Percentiles rank a stretch among this genome's conserved stretches.
These are phyloP conservation scores for Ligdia adustata DNA, from an alignment of 2,888 invertebrate species.

Conservation along the genomic window DNA sequence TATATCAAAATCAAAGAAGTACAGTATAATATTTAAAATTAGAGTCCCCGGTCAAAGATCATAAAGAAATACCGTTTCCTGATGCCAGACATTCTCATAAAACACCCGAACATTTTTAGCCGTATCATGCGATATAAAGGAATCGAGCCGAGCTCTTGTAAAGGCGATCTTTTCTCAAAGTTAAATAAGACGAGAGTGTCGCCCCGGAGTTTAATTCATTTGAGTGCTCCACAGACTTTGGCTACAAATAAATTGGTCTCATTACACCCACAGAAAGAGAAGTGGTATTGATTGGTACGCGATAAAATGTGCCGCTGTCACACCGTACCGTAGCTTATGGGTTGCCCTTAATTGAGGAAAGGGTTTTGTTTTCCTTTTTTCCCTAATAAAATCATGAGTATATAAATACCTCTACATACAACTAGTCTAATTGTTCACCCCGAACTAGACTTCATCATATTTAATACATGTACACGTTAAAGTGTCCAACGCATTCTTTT, in stretches of 20 bases:
- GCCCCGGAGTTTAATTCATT: constrained; percentile 57
- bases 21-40: too few relatives aligned
- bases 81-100: too few relatives aligned
- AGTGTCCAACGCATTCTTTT: too few relatives aligned
- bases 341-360: constrained; percentile 3
- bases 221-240: constrained; percentile 50
- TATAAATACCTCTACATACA: too few relatives aligned
- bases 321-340: constrained; percentile 33
- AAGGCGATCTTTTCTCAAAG: constrained; percentile 27
- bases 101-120: neutral
- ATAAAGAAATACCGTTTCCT: too few relatives aligned
- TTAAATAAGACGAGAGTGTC: constrained; percentile 30
- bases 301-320: constrained; percentile 40
- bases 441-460: too few relatives aligned
- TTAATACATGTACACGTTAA: too few relatives aligned
- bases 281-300: constrained; percentile 46
- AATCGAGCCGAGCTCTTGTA: constrained; percentile 15
- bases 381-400: too few relatives aligned
- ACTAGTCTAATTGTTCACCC: too few relatives aligned
- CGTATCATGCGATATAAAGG: constrained; percentile 7
- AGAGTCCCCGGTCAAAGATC: too few relatives aligned
- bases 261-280: constrained; percentile 57
- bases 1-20: too few relatives aligned
- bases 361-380: constrained; percentile 1
- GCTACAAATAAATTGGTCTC: constrained; percentile 67